Evolutionary conservation across 2,888 invertebrate species (phyloP).

Genomic region (Melinaea marsaeus): DNA sequence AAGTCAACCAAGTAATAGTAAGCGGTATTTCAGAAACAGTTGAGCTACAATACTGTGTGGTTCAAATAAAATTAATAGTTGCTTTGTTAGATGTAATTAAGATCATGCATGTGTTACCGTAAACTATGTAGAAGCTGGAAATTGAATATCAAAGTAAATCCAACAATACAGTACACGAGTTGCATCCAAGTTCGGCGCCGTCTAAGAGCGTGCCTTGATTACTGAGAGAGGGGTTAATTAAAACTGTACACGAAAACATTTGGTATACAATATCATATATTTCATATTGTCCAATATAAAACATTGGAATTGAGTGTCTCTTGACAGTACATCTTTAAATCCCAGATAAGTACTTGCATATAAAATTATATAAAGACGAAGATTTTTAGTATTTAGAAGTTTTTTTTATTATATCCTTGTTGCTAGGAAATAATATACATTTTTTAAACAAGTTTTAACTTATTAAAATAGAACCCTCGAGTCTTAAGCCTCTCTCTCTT

Average conservation of each 20-base stretch:
- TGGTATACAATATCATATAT: neutral
- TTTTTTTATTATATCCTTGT: too few species aligned
- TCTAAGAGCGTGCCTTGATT: neutral
- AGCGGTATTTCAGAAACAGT: neutral
- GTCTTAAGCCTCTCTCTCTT: neutral
- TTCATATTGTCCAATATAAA: too few species aligned
- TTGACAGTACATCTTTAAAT: too few species aligned
- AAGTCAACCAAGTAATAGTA: too few species aligned
- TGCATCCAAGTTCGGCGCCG: conserved; percentile 7
- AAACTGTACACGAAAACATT: neutral
- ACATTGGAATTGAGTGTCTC: too few species aligned
- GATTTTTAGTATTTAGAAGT: too few species aligned
- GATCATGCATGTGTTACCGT: conserved; percentile 1
- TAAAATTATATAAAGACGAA: too few species aligned
- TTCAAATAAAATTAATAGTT: neutral
- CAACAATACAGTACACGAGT: conserved; percentile 22
- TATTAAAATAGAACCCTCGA: too few species aligned
- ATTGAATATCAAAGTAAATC: conserved; percentile 24
- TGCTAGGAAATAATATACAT: too few species aligned
- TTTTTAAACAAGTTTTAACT: too few species aligned
- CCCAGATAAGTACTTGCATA: too few species aligned
- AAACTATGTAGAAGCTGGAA: conserved; percentile 14
- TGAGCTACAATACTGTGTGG: neutral
- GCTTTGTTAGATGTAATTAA: neutral
- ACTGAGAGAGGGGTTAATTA: conserved; percentile 10